Evolutionary conservation across 2,797 vertebrate species (phyloP).

Genomic region (Muscicapa striata): DNA sequence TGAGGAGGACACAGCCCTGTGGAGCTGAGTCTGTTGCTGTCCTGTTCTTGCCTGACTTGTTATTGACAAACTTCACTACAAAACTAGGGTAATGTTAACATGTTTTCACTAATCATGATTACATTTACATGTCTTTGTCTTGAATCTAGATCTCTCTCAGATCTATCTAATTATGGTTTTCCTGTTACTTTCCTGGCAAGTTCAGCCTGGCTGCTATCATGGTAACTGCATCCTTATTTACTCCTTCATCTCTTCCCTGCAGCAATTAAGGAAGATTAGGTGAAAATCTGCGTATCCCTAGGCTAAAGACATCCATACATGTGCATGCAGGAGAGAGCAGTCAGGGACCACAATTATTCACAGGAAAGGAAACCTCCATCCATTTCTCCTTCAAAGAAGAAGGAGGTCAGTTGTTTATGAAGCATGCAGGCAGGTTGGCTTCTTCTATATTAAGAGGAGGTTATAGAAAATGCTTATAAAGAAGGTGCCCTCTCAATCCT

Average conservation of each 20-base stretch:
- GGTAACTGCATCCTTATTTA: neutral
- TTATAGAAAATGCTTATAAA: neutral
- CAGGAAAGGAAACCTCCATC: neutral
- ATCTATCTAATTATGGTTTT: neutral
- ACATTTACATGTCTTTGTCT: neutral
- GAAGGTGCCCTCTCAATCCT: neutral
- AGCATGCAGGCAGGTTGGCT: neutral
- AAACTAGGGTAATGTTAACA: neutral
- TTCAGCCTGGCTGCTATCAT: neutral
- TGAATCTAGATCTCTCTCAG: neutral
- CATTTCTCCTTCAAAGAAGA: neutral
- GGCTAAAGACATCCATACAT: neutral
- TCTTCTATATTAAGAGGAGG: neutral
- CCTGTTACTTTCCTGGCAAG: neutral
- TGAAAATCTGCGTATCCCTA: neutral
- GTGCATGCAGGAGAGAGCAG: neutral
- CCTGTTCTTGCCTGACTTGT: neutral
- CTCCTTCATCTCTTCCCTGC: neutral
- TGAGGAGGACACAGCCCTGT: rapidly evolving
- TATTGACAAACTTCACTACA: neutral
- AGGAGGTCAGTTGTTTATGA: neutral
- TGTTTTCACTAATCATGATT: neutral
- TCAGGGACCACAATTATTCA: neutral
- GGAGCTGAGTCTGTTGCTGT: neutral
- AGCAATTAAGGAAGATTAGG: neutral